Conservation (phyloP, 2,113 vertebrate genomes). For the Notechis scutatus region DNA sequence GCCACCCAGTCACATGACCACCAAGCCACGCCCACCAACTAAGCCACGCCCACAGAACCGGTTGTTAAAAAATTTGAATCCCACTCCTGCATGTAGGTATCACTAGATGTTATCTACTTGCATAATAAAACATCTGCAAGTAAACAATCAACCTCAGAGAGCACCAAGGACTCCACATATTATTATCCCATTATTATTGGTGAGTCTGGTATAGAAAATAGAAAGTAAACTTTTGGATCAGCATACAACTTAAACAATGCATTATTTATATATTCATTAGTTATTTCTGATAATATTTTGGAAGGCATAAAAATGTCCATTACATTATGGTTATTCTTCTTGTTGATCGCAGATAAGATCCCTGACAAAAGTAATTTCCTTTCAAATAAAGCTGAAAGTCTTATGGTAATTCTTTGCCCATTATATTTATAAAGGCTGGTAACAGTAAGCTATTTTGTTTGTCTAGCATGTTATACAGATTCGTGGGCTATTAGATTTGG, state of each 20-base stretch:
- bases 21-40: too few relatives aligned
- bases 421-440: slow-evolving; percentile 32
- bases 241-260: slow-evolving; percentile 1
- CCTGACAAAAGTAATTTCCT: slow-evolving; percentile 42
- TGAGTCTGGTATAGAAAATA: background rate
- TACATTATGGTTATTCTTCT: slow-evolving; percentile 2
- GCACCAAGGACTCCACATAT: too few relatives aligned
- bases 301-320: slow-evolving; percentile 34
- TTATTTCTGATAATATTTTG: slow-evolving; percentile 23
- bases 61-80: too few relatives aligned
- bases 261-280: too few relatives aligned
- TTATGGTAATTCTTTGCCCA: slow-evolving; percentile 31
- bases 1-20: too few relatives aligned
- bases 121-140: background rate
- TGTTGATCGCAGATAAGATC: background rate
- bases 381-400: slow-evolving; percentile 38
- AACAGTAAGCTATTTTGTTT: slow-evolving; percentile 20
- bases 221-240: background rate
- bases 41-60: too few relatives aligned
- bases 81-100: background rate
- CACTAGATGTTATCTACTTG: background rate
- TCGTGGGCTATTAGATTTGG: slow-evolving; percentile 6
- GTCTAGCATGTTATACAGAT: background rate
- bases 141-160: background rate
- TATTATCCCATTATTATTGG: background rate